Percentiles rank a stretch among this genome's conserved stretches.
These are phyloP conservation scores for Cherax quadricarinatus DNA, from an alignment of 1,140 invertebrate species.

Conservation along the genomic window DNA sequence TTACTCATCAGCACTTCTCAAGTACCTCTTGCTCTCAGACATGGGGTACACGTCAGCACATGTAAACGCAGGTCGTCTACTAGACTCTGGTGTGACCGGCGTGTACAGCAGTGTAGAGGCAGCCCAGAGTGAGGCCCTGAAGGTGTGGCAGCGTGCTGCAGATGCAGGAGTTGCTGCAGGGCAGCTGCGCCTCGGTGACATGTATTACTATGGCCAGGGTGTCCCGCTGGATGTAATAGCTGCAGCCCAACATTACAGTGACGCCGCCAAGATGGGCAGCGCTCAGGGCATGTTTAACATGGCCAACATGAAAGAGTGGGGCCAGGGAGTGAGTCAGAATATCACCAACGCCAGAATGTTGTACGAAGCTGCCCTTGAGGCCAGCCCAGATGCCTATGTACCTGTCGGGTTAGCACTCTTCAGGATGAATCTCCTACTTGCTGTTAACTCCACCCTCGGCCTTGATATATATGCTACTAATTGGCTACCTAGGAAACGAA, in stretches of 20 bases:
- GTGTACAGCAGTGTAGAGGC: conserved; percentile 8
- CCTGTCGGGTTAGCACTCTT: conserved; percentile 5
- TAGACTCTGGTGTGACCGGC: background rate
- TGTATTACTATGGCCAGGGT: conserved; percentile 38
- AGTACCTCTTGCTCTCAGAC: conserved; percentile 30
- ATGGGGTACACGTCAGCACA: conserved; percentile 39
- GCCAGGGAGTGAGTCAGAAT: background rate
- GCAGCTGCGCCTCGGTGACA: conserved; percentile 22
- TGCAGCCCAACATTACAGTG: background rate
- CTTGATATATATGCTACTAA: background rate
- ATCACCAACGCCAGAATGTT: background rate
- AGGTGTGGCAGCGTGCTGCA: conserved; percentile 23
- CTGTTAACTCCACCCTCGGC: background rate
- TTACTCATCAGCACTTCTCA: conserved; percentile 9
- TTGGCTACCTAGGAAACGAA: background rate
- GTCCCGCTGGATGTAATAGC: background rate
- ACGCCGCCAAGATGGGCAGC: conserved; percentile 6
- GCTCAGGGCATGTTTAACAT: conserved; percentile 17
- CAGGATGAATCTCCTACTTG: conserved; percentile 7
- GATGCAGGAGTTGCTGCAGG: conserved; percentile 8
- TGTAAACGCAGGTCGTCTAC: conserved; percentile 26
- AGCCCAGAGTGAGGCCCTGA: background rate
- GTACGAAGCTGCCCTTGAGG: background rate
- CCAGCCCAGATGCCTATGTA: background rate
- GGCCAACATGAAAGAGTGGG: conserved; percentile 31